phyloP scores from a whole-genome alignment of 92 coral and sea anemone genomes.

The Ricordea florida region DNA sequence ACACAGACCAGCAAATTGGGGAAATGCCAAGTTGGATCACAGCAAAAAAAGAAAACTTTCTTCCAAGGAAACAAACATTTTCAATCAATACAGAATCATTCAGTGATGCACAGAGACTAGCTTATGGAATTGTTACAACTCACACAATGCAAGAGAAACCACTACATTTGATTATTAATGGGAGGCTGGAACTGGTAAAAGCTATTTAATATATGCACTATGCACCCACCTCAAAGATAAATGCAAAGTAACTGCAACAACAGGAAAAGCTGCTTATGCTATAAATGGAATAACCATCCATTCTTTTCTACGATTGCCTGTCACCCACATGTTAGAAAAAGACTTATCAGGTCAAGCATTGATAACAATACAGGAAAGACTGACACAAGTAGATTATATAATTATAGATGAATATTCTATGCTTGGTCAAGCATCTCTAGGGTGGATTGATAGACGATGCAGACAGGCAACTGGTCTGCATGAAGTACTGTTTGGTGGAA shows the following conservation, averaged over 20 bases:
- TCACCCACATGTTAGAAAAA: constrained; percentile 42
- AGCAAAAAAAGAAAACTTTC: too few species aligned
- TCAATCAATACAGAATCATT: too few species aligned
- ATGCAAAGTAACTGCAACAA: constrained; percentile 42
- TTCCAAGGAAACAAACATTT: too few species aligned
- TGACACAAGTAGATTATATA: not conserved
- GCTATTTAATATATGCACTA: too few species aligned
- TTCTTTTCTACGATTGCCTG: constrained; percentile 53
- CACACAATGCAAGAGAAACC: too few species aligned
- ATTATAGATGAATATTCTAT: constrained; percentile 37
- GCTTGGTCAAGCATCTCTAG: constrained; percentile 39
- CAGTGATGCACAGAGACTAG: too few species aligned
- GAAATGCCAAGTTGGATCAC: too few species aligned
- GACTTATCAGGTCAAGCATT: not conserved
- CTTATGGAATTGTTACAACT: too few species aligned
- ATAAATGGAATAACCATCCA: constrained; percentile 59
- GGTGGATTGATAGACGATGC: constrained; percentile 44
- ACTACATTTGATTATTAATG: too few species aligned
- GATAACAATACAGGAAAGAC: too few species aligned
- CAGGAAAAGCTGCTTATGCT: constrained; percentile 52
- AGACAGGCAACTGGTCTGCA: constrained; percentile 42
- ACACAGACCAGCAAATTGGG: too few species aligned
- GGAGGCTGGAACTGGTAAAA: too few species aligned
- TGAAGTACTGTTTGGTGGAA: constrained; percentile 31
- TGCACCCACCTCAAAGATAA: constrained; percentile 41